Evolutionary conservation across 2,888 invertebrate genomes (phyloP), one percentile per base, ranked within the genome.

Genomic region (Crossocerus cetratus): DNA sequence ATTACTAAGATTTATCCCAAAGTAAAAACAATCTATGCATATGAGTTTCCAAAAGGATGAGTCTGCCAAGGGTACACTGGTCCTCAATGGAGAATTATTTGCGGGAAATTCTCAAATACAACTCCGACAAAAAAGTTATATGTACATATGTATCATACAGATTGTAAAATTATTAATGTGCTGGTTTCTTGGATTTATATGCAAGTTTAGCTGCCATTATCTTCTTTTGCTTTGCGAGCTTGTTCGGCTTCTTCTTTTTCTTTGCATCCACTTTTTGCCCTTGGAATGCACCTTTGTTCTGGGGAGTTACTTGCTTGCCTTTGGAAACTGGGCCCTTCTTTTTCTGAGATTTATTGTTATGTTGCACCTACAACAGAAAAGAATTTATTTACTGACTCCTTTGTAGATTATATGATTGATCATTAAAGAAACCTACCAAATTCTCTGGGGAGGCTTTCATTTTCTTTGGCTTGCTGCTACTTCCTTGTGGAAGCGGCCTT

Each of bases 231-330:
- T 93, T 92, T 75, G 92, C 91, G 5, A 89, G 87, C 2, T 91
- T 92, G 77, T 92, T 93, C 84, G 90, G 86, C 75, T 92, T 93
- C n/a, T n/a, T n/a, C 87, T 93, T 93, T 90, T 93, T 92, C 81
- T 92, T 92, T 82, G 90, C 90, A 68, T 92, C 92, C 3, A 92
- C 91, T 1, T 92, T 93, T 83, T 93, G 90, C 1, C 93, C 93
- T 18, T 93, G 92, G 62, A 92, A 93, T 77, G 78, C 13, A 21
- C 32, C 60, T 57, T 61, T 58, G 14, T 55, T 55, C 8, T 77
- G 65, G 18, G 67, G 67, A 56, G 55, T 76, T 8, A n/a, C 45
- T 44, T 64, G 32, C 14, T 45, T 57, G 2, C 3, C 62, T 1
- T 43, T 54, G 2, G 13, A 0, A 5, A 61, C 62, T 20, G 49